phyloP scores from a whole-genome alignment of 2,113 vertebrate species.

The Leiothrix lutea region DNA sequence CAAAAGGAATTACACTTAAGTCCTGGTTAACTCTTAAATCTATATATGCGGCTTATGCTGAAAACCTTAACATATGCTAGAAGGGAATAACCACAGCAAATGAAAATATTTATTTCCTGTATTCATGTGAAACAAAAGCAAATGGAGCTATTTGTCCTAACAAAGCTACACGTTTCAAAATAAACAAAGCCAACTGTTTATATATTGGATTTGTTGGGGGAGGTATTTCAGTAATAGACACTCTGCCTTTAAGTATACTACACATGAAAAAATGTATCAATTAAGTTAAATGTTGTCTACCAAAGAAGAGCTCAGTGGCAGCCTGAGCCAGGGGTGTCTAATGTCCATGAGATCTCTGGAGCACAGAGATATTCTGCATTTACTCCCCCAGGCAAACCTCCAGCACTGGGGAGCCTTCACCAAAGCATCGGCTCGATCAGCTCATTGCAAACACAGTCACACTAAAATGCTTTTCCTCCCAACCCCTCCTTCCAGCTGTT shows the following conservation, averaged over 20 bases:
- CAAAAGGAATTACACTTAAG: slow-evolving; percentile 55
- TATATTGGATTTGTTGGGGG: background rate
- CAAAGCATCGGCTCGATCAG: accelerated
- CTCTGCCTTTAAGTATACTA: background rate
- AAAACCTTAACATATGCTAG: background rate
- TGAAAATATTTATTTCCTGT: background rate
- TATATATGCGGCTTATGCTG: background rate
- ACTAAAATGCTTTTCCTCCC: background rate
- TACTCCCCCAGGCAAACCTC: background rate
- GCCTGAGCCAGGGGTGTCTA: background rate
- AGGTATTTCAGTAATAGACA: background rate
- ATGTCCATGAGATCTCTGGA: background rate
- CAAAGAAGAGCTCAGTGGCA: background rate
- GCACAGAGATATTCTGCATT: background rate
- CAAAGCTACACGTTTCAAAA: background rate
- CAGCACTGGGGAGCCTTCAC: background rate
- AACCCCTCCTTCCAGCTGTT: background rate
- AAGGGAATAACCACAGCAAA: background rate
- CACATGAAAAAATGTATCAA: background rate
- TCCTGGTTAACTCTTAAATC: slow-evolving; percentile 56
- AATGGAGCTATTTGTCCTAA: background rate
- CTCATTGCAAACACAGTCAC: background rate
- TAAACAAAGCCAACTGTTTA: background rate
- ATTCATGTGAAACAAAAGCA: slow-evolving; percentile 9
- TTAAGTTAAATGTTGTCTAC: background rate